phyloP scores from a whole-genome alignment of 2,797 vertebrate species.

The Pseudochaenichthys georgianus region DNA sequence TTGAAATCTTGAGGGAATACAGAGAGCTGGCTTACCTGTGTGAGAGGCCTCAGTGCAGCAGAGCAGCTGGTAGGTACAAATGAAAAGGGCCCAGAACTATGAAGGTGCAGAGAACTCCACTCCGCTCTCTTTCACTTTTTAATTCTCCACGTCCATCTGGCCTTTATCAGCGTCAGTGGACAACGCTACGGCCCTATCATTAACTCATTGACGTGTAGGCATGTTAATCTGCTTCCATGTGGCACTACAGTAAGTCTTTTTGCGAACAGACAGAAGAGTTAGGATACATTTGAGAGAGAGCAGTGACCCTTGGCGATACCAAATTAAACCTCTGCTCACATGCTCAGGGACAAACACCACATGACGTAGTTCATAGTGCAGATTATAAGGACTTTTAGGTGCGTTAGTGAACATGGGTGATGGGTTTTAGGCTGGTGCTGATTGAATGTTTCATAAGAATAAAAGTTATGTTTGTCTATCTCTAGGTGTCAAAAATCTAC shows the following conservation, averaged over 20 bases:
- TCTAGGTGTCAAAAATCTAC: too few relatives aligned
- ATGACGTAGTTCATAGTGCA: slow-evolving; percentile 61
- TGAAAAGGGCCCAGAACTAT: slow-evolving; percentile 61
- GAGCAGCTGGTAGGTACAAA: slow-evolving; percentile 63
- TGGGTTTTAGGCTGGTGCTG: slow-evolving; percentile 4
- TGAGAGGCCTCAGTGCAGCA: slow-evolving; percentile 55
- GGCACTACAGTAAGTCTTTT: slow-evolving; percentile 65
- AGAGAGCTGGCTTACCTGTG: slow-evolving; percentile 72
- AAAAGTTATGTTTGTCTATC: too few relatives aligned
- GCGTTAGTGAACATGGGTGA: slow-evolving; percentile 55
- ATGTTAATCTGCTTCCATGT: slow-evolving; percentile 72
- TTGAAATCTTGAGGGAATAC: slow-evolving; percentile 58
- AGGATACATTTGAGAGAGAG: slow-evolving; percentile 48
- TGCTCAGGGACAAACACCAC: slow-evolving; percentile 67
- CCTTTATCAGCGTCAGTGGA: slow-evolving; percentile 68
- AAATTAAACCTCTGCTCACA: slow-evolving; percentile 48
- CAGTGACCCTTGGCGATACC: slow-evolving; percentile 42
- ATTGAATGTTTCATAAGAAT: not conserved
- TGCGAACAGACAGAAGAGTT: slow-evolving; percentile 39
- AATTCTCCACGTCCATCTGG: slow-evolving; percentile 62
- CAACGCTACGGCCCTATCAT: slow-evolving; percentile 63
- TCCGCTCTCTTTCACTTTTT: slow-evolving; percentile 69
- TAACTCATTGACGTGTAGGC: slow-evolving; percentile 72
- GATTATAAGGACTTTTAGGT: slow-evolving; percentile 42
- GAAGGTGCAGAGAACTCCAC: slow-evolving; percentile 70